Base-by-base conservation (phyloP, 2,797 vertebrate species). In the Phrynocephalus guinanensis region DNA sequence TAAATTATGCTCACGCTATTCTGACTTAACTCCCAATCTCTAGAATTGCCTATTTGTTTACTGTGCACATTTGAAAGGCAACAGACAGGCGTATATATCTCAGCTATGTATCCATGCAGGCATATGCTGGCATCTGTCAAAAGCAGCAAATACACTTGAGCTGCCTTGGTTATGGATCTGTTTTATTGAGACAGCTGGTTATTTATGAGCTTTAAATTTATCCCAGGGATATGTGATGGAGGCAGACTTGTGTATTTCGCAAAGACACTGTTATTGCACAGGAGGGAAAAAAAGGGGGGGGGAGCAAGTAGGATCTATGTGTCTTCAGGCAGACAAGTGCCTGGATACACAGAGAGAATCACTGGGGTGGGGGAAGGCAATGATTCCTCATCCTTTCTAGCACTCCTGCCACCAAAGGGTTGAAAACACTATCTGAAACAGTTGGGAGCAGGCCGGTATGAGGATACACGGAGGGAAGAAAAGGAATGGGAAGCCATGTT, bases 101-200 rank as follows among this genome's bases (percentile, higher is more conserved):
- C 81, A 91, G 93, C 89, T 93, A 92, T 91, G 91, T 9, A 88
- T 75, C 87, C 85, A 72, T 38, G 16, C 63, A 6, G 82, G 88
- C 97, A 97, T 93, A 90, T 87, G 97, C 85, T 88, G 77, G 88
- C 79, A 95, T 97, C 97, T 95, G 87, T 97, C 97, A 97, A 48
- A 92, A 70, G 68, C 87, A 68, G 85, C 82, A 66, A 44, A 52
- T 30, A 85, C 24, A 75, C 60, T 80, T 75, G 67, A 83, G 82
- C 33, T 79, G 67, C 76, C n/a, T 76, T 50, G 18, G 70, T 63
- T 2, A 20, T 90, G 89, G 91, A 93, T 87, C 7, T 0, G 87
- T 50, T 86, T 89, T 90, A 88, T 91, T 90, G 80, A 91, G 96
- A 96, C 97, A 97, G 97, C 97, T 98, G 97, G 94, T 94, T 93